Evolutionary conservation across 2,888 invertebrate species (phyloP), one percentile per base, ranked within the genome.

Genomic region (Craniophora ligustri): DNA sequence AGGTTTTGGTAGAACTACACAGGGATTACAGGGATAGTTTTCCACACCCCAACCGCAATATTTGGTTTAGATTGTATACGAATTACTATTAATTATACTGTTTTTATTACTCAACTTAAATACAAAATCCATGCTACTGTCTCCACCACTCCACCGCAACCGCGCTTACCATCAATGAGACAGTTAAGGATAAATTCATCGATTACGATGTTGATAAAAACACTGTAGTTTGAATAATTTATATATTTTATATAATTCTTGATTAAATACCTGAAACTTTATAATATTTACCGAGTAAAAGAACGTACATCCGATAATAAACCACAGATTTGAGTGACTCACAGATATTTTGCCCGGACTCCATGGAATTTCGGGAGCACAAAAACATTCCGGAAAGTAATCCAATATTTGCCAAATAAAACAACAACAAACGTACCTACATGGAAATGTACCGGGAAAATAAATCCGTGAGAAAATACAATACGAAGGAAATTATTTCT

Each of bases 281-380:
- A 18, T 13, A 19, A 19, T 6, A 14, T 31, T 31, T 19, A 31
- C 13, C 10, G 2, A 13, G 31, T 19, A 19, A 21, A 19, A 5
- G 2, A 35, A 18, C 14, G 19, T 19, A 31, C 19, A 21, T 42
- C 21, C 21, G 19, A 23, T 42, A 32, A 30, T 30, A 14, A 47
- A 47, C 47, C 47, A 26, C 47, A 55, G 21, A 18, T 39, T 47
- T 15, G 15, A 28, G 2, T 55, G 48, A 55, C 36, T 55, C 55
- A 48, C 13, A 28, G 11, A 26, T 44, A 34, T 18, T 48, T 39
- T 8, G 10, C 19, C 7, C 32, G 11, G 44, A 42, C 32, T 48
- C 26, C 10, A 13, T 16, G 3, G n/a, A 28, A n/a, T 46, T 51
- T 32, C 13, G 18, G 21, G 41, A 15, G 50, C 32, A 6, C 15